Evolutionary conservation across 2,888 invertebrate genomes (phyloP).

Genomic region (Apodemia duryi): DNA sequence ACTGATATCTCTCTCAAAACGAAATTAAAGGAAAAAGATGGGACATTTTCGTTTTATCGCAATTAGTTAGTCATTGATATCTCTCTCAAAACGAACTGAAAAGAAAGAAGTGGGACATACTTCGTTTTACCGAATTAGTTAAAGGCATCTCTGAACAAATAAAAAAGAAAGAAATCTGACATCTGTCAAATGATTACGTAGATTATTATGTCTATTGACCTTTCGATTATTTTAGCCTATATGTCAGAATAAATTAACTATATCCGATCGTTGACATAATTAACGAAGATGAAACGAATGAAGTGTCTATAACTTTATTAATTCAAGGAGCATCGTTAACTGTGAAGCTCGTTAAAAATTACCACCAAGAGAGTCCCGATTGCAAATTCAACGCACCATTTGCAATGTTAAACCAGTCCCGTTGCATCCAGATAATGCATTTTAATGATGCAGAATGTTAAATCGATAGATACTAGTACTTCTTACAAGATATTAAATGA

Average conservation of each 20-base stretch:
- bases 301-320: constrained; percentile 51
- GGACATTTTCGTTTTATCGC: too few relatives aligned
- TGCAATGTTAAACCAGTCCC: constrained; percentile 70
- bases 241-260: background rate
- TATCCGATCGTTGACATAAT: constrained; percentile 16
- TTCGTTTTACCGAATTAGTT: too few relatives aligned
- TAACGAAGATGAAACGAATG: constrained; percentile 36
- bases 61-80: too few relatives aligned
- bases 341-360: constrained; percentile 71
- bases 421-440: constrained; percentile 74
- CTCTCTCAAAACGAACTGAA: too few relatives aligned
- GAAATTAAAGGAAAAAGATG: too few relatives aligned
- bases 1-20: too few relatives aligned
- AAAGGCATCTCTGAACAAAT: too few relatives aligned
- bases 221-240: too few relatives aligned
- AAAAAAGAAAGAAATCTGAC: too few relatives aligned
- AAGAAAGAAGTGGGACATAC: too few relatives aligned
- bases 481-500: constrained; percentile 49
- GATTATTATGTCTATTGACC: too few relatives aligned
- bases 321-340: constrained; percentile 64
- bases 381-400: constrained; percentile 68
- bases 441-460: constrained; percentile 78
- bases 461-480: constrained; percentile 52
- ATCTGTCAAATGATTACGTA: too few relatives aligned
- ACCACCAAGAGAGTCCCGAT: constrained; percentile 58